Base-by-base conservation (phyloP, 2,113 vertebrate genomes). In the Microtus oregoni region DNA sequence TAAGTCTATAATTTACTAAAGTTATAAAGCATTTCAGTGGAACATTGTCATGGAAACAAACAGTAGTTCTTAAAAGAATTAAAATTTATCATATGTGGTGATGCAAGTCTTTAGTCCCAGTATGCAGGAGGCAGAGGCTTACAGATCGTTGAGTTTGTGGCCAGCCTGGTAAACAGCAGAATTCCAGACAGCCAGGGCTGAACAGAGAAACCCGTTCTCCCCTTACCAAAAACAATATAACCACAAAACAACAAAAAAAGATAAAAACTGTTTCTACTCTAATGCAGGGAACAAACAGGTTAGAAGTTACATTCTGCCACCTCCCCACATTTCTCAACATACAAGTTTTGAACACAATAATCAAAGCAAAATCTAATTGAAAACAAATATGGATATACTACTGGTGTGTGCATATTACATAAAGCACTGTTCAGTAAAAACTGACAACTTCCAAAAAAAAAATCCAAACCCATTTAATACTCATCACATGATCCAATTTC, bases 311-410 rank as follows among this genome's bases (percentile, higher is more conserved):
- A 89, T 93, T 86, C 32, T 86, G 1, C 55, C 14, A 90, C 10
- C 17, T 22, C 14, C 68, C 30, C 89, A 67, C 63, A 94, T 13
- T 3, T 7, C 47, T 68, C 19, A 92, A 88, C 38, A 93, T n/a
- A 82, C 2, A 28, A 35, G 19, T 78, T 81, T 92, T 90, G 77
- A 72, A 82, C 38, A 93, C 20, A 82, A 93, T 90, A 90, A 63
- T 90, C 86, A 96, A 90, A 91, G 85, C 52, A 94, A 92, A 44
- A 85, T 85, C 93, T 94, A 89, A 73, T 90, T 92, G 52, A 20
- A 87, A 97, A 93, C 32, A 72, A 83, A 91, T 3, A 30, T 65
- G 32, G 58, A 41, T 50, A 95, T 73, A 44, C 61, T 96, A 90
- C 91, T 90, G 44, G 41, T 44, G 22, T 90, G 68, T 61, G 41